A percentile compares a stretch with the other conserved stretches of the same genome.
Conservation (phyloP, 2,888 invertebrate genomes). For the Hedya salicella region DNA sequence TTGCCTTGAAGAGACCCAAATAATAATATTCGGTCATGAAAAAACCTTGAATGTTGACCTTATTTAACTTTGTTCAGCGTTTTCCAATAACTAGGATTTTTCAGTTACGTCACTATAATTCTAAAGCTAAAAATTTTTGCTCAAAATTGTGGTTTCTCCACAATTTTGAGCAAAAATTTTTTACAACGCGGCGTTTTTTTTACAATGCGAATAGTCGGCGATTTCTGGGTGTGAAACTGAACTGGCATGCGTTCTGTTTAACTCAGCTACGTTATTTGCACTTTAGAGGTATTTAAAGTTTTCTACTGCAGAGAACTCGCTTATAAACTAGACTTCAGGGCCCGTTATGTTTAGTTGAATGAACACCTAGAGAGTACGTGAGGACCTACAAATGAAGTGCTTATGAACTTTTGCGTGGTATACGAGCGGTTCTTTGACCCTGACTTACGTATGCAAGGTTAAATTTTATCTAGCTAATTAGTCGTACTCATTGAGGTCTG, state of each 20-base stretch:
- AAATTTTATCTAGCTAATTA: background rate
- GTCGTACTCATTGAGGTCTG: background rate
- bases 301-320: conserved; percentile 40
- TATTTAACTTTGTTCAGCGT: too few relatives aligned
- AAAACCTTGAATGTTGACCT: too few relatives aligned
- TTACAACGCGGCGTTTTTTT: background rate
- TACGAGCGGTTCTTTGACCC: background rate
- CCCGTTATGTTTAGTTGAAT: conserved; percentile 41
- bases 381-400: conserved; percentile 20
- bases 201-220: background rate
- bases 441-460: background rate
- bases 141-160: too few relatives aligned
- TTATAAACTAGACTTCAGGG: conserved; percentile 45
- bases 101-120: too few relatives aligned
- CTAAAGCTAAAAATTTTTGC: too few relatives aligned
- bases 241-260: conserved; percentile 42
- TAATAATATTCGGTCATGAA: too few relatives aligned
- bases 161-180: background rate
- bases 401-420: conserved; percentile 14
- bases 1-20: too few relatives aligned
- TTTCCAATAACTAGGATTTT: too few relatives aligned
- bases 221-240: background rate
- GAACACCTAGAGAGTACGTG: conserved; percentile 44
- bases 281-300: conserved; percentile 49
- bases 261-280: conserved; percentile 48